Percentiles rank a stretch among this genome's conserved stretches.
phyloP scores from a whole-genome alignment of 1,140 invertebrate species.

The Bombyx mori region ASM3026992v2 NC_085112.1:14525001-14525500 shows the following conservation, averaged over 20 bases:
- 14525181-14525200: neutral
- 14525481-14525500: slow-evolving; percentile 35
- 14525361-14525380: slow-evolving; percentile 24
- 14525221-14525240: slow-evolving; percentile 54
- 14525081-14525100: too few species aligned
- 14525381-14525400: slow-evolving; percentile 43
- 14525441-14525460: slow-evolving; percentile 62
- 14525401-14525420: slow-evolving; percentile 15
- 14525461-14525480: slow-evolving; percentile 70
- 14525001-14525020: too few species aligned
- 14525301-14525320: slow-evolving; percentile 41
- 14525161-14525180: too few species aligned
- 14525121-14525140: too few species aligned
- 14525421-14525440: slow-evolving; percentile 65
- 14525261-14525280: slow-evolving; percentile 47
- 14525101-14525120: too few species aligned
- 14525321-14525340: slow-evolving; percentile 21
- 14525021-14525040: too few species aligned
- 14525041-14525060: too few species aligned
- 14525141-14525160: too few species aligned
- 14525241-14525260: slow-evolving; percentile 37
- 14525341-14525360: slow-evolving; percentile 39
- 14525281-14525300: slow-evolving; percentile 43
- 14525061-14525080: too few species aligned
- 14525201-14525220: slow-evolving; percentile 22